These are phyloP conservation scores for Sternotherus odoratus DNA, from an alignment of 2,797 vertebrate genomes.

Conservation along the genomic window DNA sequence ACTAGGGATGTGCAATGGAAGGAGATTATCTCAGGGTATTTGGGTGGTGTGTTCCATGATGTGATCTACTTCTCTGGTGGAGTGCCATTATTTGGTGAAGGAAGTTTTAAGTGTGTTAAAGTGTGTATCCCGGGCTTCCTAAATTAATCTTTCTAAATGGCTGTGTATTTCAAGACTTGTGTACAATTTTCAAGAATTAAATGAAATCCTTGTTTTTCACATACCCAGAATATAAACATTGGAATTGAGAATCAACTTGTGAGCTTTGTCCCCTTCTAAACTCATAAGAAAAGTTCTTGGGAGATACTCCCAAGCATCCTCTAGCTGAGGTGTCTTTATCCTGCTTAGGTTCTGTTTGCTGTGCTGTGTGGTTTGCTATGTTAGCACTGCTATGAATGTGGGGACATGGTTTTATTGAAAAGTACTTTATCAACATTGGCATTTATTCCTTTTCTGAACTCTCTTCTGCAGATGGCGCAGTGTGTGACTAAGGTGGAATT, in stretches of 20 bases:
- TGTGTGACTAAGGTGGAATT: conserved; percentile 90
- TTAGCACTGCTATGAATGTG: neutral
- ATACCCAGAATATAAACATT: neutral
- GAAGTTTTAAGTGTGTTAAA: neutral
- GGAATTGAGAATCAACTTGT: neutral
- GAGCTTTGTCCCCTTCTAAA: neutral
- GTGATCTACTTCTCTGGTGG: neutral
- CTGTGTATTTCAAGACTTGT: neutral
- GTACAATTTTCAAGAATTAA: neutral
- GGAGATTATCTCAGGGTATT: neutral
- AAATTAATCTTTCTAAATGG: neutral
- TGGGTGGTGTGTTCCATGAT: neutral
- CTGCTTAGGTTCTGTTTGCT: neutral
- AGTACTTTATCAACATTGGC: neutral
- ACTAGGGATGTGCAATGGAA: neutral
- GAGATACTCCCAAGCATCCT: neutral
- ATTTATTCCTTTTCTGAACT: neutral
- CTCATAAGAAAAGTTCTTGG: neutral
- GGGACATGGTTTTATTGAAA: neutral
- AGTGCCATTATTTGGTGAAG: neutral
- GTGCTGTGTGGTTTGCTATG: neutral
- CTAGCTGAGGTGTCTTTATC: neutral
- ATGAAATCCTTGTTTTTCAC: neutral
- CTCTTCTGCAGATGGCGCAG: conserved; percentile 88
- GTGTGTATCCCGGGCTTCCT: neutral